Conservation (phyloP, 2,113 vertebrate species). For the Platycercus adscitus region DNA sequence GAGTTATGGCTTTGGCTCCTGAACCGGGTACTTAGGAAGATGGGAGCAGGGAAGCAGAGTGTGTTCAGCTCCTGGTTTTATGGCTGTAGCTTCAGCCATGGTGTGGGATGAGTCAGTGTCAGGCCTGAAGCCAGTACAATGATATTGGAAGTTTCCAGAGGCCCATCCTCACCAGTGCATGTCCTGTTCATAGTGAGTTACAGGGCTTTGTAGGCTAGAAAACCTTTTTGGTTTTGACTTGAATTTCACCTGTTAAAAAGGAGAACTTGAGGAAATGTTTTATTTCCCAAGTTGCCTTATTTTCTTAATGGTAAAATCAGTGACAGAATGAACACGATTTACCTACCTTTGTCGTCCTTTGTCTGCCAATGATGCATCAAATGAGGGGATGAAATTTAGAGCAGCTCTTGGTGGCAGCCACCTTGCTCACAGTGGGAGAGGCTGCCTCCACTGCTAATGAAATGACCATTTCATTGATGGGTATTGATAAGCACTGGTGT, state of each 20-base stretch:
- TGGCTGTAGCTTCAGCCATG: background rate
- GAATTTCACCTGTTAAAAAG: background rate
- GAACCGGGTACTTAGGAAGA: background rate
- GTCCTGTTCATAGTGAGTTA: background rate
- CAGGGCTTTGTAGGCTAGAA: background rate
- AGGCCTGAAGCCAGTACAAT: background rate
- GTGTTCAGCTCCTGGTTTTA: background rate
- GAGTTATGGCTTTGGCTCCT: slow-evolving; percentile 2
- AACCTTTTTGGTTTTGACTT: background rate
- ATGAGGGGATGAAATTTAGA: background rate
- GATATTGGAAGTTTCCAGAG: background rate
- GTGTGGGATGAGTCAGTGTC: background rate
- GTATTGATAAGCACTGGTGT: background rate
- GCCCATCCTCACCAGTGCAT: background rate
- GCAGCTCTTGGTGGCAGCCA: background rate
- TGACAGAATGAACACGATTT: background rate
- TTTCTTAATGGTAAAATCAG: background rate
- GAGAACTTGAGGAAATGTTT: background rate
- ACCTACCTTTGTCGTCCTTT: background rate
- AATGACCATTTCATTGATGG: background rate
- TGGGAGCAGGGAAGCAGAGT: background rate
- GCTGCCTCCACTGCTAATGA: background rate
- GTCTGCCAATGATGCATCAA: background rate
- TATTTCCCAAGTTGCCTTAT: background rate
- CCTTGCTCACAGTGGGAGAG: background rate